These are phyloP conservation scores for Falco rusticolus DNA, from an alignment of 2,797 vertebrate species.

Conservation along the genomic window DNA sequence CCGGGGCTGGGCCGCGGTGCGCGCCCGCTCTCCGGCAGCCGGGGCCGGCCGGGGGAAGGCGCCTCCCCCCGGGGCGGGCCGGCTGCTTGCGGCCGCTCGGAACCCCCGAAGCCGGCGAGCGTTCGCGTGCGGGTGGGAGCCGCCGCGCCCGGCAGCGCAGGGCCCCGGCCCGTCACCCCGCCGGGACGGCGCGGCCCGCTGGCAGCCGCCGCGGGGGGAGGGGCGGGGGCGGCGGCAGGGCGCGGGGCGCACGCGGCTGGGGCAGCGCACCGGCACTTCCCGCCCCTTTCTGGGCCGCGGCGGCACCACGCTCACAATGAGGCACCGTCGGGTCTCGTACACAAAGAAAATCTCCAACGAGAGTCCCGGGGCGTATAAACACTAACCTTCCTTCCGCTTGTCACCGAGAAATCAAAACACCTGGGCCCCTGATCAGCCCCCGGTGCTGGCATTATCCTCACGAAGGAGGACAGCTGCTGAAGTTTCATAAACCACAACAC, in stretches of 20 bases:
- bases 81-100: too few species aligned
- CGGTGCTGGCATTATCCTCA: neutral
- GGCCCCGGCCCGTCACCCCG: neutral
- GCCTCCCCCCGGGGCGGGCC: too few species aligned
- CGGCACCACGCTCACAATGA: neutral
- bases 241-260: too few species aligned
- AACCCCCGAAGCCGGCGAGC: neutral
- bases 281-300: neutral
- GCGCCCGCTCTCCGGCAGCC: too few species aligned
- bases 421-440: neutral
- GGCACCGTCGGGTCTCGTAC: neutral
- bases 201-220: too few species aligned
- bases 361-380: neutral
- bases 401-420: neutral
- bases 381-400: neutral
- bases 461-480: neutral
- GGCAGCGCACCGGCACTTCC: neutral
- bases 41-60: too few species aligned
- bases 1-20: too few species aligned
- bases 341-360: neutral
- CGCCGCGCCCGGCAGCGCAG: too few species aligned
- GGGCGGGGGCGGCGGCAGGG: too few species aligned
- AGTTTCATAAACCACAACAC: neutral
- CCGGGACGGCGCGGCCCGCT: neutral
- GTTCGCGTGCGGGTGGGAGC: fast-evolving